These are phyloP conservation scores for Drosophila teissieri DNA, from an alignment of 1,140 invertebrate species.

Conservation along the genomic window DNA sequence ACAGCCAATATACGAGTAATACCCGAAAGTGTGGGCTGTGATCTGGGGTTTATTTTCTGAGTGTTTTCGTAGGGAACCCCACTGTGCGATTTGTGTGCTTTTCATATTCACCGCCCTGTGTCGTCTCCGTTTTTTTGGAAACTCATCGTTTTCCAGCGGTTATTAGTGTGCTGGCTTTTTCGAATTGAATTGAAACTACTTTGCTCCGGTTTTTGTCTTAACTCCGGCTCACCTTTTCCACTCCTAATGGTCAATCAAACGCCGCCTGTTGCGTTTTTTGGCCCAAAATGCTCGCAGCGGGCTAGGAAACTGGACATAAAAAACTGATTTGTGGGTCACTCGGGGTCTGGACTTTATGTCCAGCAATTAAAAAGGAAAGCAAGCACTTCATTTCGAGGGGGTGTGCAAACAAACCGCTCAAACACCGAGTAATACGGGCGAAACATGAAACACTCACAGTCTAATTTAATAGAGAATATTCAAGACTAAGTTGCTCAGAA, in stretches of 20 bases:
- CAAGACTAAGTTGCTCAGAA: too few relatives aligned
- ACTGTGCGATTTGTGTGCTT: constrained; percentile 77
- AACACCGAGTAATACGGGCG: neutral
- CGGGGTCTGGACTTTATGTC: constrained; percentile 44
- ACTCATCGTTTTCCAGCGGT: constrained; percentile 77
- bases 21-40: constrained; percentile 63
- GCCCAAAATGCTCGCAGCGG: constrained; percentile 56
- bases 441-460: neutral
- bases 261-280: constrained; percentile 67
- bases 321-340: constrained; percentile 65
- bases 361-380: constrained; percentile 67
- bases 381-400: constrained; percentile 9
- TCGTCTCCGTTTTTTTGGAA: constrained; percentile 57
- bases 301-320: constrained; percentile 42
- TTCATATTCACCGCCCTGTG: constrained; percentile 74
- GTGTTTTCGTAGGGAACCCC: constrained; percentile 61
- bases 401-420: constrained; percentile 5
- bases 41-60: constrained; percentile 12
- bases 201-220: constrained; percentile 40
- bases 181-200: constrained; percentile 50
- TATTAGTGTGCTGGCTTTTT: constrained; percentile 56
- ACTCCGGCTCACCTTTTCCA: neutral
- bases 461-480: neutral
- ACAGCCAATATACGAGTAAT: constrained; percentile 36
- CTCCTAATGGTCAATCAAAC: constrained; percentile 21